Evolutionary conservation across 2,113 vertebrate species (phyloP).

Genomic region (Poeciliopsis prolifica): DNA sequence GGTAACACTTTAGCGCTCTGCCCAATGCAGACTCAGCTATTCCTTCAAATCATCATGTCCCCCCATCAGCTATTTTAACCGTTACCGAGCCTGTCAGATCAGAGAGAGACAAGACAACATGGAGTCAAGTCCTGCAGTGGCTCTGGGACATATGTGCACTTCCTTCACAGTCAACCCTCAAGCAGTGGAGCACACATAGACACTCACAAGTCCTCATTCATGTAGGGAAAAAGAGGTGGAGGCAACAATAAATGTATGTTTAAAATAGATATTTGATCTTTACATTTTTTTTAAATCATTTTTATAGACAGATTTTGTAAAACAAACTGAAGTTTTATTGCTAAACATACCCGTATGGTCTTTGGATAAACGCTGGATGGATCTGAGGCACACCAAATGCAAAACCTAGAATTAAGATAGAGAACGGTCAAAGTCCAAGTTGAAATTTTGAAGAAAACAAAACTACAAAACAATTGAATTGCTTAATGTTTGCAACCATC

Average conservation of each 20-base stretch:
- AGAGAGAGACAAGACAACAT: constrained; percentile 97
- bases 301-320: constrained; percentile 20
- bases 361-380: constrained; percentile 95
- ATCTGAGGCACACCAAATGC: constrained; percentile 95
- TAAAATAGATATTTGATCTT: constrained; percentile 27
- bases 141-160: constrained; percentile 59
- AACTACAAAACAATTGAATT: not conserved
- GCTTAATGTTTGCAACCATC: not conserved
- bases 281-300: not conserved
- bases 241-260: constrained; percentile 44
- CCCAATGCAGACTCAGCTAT: constrained; percentile 97
- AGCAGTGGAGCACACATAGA: constrained; percentile 58
- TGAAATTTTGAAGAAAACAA: not conserved
- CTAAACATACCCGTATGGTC: constrained; percentile 92
- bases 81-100: constrained; percentile 98
- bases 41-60: constrained; percentile 91
- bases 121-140: constrained; percentile 85
- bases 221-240: constrained; percentile 33
- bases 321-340: constrained; percentile 1
- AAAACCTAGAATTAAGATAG: constrained; percentile 85
- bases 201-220: constrained; percentile 68
- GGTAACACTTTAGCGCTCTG: constrained; percentile 91
- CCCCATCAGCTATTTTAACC: constrained; percentile 95
- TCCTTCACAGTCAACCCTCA: constrained; percentile 69
- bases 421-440: not conserved